Evolutionary conservation across 2,113 vertebrate genomes (phyloP), one percentile per base, ranked within the genome.

Genomic region (Mastomys natalensis): DNA sequence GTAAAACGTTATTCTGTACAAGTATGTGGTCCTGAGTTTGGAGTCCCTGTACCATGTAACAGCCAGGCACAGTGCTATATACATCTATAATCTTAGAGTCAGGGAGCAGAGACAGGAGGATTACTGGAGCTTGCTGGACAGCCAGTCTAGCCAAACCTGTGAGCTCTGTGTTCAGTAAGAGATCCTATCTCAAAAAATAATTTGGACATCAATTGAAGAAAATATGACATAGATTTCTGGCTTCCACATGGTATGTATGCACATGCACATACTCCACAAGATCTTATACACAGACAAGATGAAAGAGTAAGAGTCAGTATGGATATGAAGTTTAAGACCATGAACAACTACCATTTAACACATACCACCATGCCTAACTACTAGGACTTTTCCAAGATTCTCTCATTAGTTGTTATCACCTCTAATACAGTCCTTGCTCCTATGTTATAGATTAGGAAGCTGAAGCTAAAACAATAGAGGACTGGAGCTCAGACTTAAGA

Each of bases 331-430:
- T 88, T 62, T 73, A 87, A 78, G 45, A 82, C 6, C n/a, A 86
- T 74, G 40, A 89, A 66, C 76, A 93, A 93, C 43, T 89, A 74
- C 43, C 29, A 93, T 31, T 89, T 88, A 88, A 40, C 31, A 82
- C 2, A 58, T 43, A 91, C 55, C 55, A 90, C 29, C 45, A 22
- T 81, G 82, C 58, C 78, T 92, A 89, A n/a, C n/a, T 77, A 53
- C 72, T 94, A 73, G 93, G 93, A 81, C 29, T 90, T 66, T 66
- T 89, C 22, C 89, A 78, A 72, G 86, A 89, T 82, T 89, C 68
- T 91, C 55, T 62, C 85, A 94, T 43, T 62, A 78, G 43, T 74
- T 93, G 84, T 76, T 45, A 74, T 74, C 90, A 94, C 34, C 88
- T 43, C 17, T 45, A 93, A 80, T 84, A 80, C 34, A 91, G 81